phyloP scores from a whole-genome alignment of 2,797 vertebrate species.

The Halcyon smyrnensis region DNA sequence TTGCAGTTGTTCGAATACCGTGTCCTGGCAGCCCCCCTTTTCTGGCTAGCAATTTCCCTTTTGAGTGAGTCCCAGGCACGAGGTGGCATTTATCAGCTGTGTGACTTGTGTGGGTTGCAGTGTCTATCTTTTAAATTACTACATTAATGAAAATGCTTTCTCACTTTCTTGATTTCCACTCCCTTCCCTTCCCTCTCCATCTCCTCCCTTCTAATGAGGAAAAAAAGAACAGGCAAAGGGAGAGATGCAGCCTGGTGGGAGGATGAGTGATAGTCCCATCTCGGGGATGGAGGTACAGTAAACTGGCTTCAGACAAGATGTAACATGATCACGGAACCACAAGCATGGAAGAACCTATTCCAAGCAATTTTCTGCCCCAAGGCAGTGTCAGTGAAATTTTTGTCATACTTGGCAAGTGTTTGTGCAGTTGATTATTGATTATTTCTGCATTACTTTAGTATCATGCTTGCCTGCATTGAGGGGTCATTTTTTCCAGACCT shows the following conservation, averaged over 20 bases:
- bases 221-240: not conserved
- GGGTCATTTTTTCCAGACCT: not conserved
- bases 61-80: not conserved
- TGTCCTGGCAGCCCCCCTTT: not conserved
- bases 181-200: not conserved
- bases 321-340: not conserved
- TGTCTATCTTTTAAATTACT: not conserved
- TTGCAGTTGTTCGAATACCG: not conserved
- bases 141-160: not conserved
- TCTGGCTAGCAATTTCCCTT: not conserved
- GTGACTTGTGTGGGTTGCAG: not conserved
- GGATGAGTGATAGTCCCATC: not conserved
- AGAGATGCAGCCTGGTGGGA: not conserved
- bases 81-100: not conserved
- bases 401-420: not conserved
- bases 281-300: not conserved
- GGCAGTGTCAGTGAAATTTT: not conserved
- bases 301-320: not conserved
- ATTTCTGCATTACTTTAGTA: not conserved
- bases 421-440: not conserved
- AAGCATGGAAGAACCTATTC: not conserved
- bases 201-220: not conserved
- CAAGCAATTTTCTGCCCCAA: not conserved
- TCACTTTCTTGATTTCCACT: not conserved
- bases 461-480: not conserved